Evolutionary conservation across 2,888 invertebrate species (phyloP).

Genomic region (Alentia gelatinosa): DNA sequence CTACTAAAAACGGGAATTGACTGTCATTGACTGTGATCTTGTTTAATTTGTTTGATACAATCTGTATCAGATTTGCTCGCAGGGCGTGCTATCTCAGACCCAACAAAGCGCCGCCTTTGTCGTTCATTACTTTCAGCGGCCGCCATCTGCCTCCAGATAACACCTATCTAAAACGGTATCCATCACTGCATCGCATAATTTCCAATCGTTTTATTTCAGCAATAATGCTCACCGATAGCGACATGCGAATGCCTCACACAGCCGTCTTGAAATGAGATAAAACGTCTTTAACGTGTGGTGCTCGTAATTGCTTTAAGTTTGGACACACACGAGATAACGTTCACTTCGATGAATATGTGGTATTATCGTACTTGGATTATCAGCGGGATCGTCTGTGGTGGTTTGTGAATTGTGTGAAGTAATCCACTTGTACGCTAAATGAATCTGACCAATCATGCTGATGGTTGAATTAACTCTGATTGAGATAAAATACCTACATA

Average conservation of each 20-base stretch:
- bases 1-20: neutral
- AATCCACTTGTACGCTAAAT: too few relatives aligned
- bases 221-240: neutral
- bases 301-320: too few relatives aligned
- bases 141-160: conserved; percentile 6
- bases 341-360: too few relatives aligned
- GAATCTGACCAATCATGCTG: too few relatives aligned
- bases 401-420: too few relatives aligned
- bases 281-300: too few relatives aligned
- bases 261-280: neutral
- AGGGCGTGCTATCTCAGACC: neutral
- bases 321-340: too few relatives aligned
- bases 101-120: neutral
- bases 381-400: too few relatives aligned
- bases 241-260: too few relatives aligned
- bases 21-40: conserved; percentile 12
- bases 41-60: conserved; percentile 7
- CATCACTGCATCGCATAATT: neutral
- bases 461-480: too few relatives aligned
- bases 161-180: neutral
- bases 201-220: neutral
- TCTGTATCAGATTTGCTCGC: neutral
- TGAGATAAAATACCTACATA: too few relatives aligned
- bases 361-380: too few relatives aligned
- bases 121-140: neutral